A percentile compares a stretch with the other conserved stretches of the same genome.
These are phyloP conservation scores for Brachynemurus nebulosus DNA, from an alignment of 2,888 invertebrate species.

Conservation along the genomic window DNA sequence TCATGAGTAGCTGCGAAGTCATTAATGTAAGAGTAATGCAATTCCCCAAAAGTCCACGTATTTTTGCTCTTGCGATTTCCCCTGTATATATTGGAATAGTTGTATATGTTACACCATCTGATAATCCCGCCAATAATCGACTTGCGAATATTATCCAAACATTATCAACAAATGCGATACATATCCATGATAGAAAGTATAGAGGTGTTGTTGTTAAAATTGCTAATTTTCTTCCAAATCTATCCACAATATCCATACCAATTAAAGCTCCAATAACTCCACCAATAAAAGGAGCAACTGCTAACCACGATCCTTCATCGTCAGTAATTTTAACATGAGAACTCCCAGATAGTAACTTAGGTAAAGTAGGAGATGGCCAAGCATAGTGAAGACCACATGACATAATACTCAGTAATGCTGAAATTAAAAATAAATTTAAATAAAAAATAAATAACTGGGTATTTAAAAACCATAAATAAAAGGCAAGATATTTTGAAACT, in stretches of 20 bases:
- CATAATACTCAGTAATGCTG: conserved; percentile 27
- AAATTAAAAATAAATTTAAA: conserved; percentile 16
- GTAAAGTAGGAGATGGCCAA: conserved; percentile 45
- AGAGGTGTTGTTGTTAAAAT: conserved; percentile 46
- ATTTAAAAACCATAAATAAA: too few species aligned
- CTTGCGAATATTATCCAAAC: conserved; percentile 39
- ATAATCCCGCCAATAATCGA: conserved; percentile 44
- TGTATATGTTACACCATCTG: conserved; percentile 31
- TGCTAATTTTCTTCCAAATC: conserved; percentile 47
- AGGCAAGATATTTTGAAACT: too few species aligned
- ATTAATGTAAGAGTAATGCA: conserved; percentile 41
- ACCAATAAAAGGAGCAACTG: conserved; percentile 49
- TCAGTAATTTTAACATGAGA: conserved; percentile 36
- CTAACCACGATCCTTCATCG: conserved; percentile 45
- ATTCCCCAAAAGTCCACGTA: conserved; percentile 42
- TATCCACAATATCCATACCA: conserved; percentile 48
- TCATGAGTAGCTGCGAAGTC: conserved; percentile 38
- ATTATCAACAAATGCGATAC: conserved; percentile 43
- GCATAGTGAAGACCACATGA: conserved; percentile 33
- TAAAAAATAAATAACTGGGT: too few species aligned
- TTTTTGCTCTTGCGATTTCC: conserved; percentile 42
- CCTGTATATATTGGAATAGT: conserved; percentile 43
- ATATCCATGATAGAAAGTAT: conserved; percentile 46
- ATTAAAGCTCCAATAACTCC: conserved; percentile 46
- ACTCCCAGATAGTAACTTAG: conserved; percentile 33